Percentiles rank a stretch among this genome's conserved stretches.
phyloP scores from a whole-genome alignment of 2,797 vertebrate genomes.

The Sebastes kiyomatsui region DNA sequence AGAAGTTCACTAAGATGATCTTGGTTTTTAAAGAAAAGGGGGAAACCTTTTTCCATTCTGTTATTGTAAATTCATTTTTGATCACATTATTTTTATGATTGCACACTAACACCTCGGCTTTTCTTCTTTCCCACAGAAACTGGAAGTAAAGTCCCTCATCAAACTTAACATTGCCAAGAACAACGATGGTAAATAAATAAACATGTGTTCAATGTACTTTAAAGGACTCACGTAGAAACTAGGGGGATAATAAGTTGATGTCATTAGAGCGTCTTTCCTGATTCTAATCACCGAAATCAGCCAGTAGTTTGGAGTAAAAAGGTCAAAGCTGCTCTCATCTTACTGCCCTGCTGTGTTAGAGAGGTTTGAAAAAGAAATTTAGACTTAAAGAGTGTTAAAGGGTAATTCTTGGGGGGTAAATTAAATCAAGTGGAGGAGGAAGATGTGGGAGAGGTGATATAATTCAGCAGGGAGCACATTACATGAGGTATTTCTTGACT shows the following conservation, averaged over 20 bases:
- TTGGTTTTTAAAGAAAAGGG: neutral
- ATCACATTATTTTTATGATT: neutral
- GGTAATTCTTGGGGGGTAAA: neutral
- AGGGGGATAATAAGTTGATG: rapidly evolving
- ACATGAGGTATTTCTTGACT: neutral
- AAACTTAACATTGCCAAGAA: slow-evolving; percentile 95
- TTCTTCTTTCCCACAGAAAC: slow-evolving; percentile 83
- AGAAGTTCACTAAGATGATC: too few species aligned
- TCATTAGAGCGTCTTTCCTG: neutral
- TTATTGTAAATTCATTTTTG: neutral
- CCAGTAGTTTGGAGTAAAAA: neutral
- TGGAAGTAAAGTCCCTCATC: slow-evolving; percentile 93
- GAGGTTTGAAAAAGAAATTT: neutral
- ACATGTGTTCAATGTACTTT: neutral
- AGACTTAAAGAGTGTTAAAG: neutral
- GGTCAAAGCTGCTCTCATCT: neutral
- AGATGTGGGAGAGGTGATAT: neutral
- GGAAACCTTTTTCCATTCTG: too few species aligned
- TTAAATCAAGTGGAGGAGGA: slow-evolving; percentile 3
- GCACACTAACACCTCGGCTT: neutral
- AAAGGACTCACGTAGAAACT: neutral
- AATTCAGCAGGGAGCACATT: slow-evolving; percentile 1
- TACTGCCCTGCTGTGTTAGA: neutral
- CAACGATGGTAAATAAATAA: slow-evolving; percentile 89
- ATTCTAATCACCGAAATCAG: neutral